Base-by-base conservation (phyloP, 2,113 vertebrate species). In the Urocitellus parryii region DNA sequence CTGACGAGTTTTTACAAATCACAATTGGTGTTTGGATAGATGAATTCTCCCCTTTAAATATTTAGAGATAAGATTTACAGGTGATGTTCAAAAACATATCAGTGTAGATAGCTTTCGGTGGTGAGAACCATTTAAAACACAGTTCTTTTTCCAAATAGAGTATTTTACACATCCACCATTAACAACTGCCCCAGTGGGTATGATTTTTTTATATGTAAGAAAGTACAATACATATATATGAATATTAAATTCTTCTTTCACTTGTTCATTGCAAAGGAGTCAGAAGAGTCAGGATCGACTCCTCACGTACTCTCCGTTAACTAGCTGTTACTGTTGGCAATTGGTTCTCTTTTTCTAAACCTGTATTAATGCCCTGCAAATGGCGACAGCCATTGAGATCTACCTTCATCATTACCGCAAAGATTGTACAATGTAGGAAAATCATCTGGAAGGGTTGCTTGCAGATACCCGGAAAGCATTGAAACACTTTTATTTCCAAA, bases 1-100 rank as follows among this genome's bases (percentile, higher is more conserved):
- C 25, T 81, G 45, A 39, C 34, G 90, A 51, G 1, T 18, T 95
- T 96, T 58, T 76, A 37, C 45, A 87, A 78, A 67, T 87, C 51
- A 79, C 20, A 72, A 87, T 14, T 72, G 76, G 65, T 58, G 83
- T 51, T 4, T 61, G 73, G 25, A 78, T 85, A 90, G 72, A n/a
- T 51, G 80, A 77, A n/a, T 51, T 83, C 27, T 87, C 80, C 48
- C n/a, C 32, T 67, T 32, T 84, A 61, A 67, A 84, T 83, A 45
- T 53, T 90, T 76, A 88, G 32, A 73, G 65, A 51, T 87, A 74
- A 92, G 24, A 73, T 82, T 95, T 67, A 17, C 34, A 90, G 72
- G 65, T 53, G 11, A 87, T 84, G 56, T 76, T 93, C 14, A 5
- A 67, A 72, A 70, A 89, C 32, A 32, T 70, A 29, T 82, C 17